phyloP scores from a whole-genome alignment of 2,113 vertebrate genomes.

The Reinhardtius hippoglossoides region DNA sequence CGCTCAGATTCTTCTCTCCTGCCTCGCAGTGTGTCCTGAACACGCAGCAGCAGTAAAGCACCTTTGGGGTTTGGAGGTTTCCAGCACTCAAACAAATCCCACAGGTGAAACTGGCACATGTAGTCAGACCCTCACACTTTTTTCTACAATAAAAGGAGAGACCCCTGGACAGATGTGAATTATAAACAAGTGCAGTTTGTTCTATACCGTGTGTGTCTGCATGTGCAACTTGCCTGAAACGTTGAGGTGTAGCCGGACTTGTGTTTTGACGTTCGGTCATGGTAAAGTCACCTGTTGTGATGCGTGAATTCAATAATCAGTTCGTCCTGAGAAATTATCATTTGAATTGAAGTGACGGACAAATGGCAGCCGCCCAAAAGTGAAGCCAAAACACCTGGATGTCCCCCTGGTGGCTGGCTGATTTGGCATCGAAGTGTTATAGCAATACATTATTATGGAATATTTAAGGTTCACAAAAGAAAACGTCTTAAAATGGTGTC shows the following conservation, averaged over 20 bases:
- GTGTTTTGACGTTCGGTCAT: no score
- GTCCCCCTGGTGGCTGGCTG: not conserved
- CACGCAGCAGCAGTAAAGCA: not conserved
- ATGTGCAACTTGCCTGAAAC: conserved; percentile 10
- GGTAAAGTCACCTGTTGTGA: not conserved
- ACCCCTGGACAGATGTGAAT: not conserved
- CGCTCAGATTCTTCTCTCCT: not conserved
- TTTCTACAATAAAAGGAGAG: not conserved
- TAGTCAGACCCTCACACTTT: not conserved
- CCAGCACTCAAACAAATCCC: conserved; percentile 9
- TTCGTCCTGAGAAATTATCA: not conserved
- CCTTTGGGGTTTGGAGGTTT: conserved; percentile 12
- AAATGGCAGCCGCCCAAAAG: no score
- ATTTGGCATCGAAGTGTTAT: no score
- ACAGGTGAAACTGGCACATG: conserved; percentile 12
- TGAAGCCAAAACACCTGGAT: no score
- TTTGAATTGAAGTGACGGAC: not conserved
- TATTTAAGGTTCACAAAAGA: no score
- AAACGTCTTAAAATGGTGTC: no score
- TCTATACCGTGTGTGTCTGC: conserved; percentile 1
- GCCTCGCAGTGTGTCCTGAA: not conserved
- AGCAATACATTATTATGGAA: no score
- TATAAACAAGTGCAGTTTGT: conserved; percentile 31
- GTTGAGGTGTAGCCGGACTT: not conserved
- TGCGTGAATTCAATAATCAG: conserved; percentile 3